Evolutionary conservation across 64 coral and sea anemone species (phyloP).

Genomic region (Hydrozoanthus tunicans): DNA sequence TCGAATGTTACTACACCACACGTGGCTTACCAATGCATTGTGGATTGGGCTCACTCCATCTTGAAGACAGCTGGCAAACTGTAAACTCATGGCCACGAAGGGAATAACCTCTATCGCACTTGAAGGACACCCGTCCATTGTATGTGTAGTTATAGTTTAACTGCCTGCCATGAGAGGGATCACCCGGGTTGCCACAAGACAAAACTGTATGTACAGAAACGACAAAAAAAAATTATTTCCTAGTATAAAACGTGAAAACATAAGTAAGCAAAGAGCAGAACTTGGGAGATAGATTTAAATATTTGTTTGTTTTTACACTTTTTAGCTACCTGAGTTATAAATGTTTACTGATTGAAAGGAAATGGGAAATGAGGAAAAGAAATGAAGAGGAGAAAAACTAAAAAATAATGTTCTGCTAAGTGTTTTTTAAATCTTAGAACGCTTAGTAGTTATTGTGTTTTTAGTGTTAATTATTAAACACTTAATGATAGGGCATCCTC

Average conservation of each 20-base stretch:
- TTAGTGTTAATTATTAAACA: no score
- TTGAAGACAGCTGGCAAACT: constrained; percentile 62
- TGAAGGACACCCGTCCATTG: constrained; percentile 53
- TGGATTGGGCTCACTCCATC: constrained; percentile 59
- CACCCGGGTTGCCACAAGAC: constrained; percentile 55
- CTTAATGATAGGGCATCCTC: no score
- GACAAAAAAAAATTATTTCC: background rate
- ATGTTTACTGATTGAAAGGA: no score
- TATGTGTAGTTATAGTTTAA: constrained; percentile 59
- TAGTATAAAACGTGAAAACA: background rate
- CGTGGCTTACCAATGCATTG: constrained; percentile 61
- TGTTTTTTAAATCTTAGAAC: no score
- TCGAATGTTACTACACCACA: background rate
- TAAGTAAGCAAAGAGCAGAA: no score
- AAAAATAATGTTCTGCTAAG: no score
- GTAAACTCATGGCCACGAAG: constrained; percentile 62
- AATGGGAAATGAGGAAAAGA: no score
- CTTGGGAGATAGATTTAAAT: no score
- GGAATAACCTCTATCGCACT: constrained; percentile 59
- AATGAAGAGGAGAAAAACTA: no score
- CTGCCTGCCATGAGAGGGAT: constrained; percentile 56
- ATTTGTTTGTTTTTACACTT: no score
- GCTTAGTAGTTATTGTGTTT: no score
- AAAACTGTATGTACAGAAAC: constrained; percentile 47
- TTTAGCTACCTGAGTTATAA: no score